These are phyloP conservation scores for Pyrgus malvae DNA, from an alignment of 2,888 invertebrate genomes.

Conservation along the genomic window DNA sequence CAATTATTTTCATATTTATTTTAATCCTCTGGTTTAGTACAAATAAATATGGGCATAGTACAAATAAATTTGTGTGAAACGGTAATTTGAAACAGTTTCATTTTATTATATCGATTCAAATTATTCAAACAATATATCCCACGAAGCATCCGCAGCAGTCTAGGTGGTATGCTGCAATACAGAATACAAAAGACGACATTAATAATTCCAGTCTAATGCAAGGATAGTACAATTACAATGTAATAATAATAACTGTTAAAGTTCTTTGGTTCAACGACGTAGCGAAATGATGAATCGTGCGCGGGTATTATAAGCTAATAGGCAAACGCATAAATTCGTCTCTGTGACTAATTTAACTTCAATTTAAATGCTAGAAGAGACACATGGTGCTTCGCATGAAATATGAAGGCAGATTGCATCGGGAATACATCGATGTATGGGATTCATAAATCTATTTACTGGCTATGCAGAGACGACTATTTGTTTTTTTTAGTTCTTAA, in stretches of 20 bases:
- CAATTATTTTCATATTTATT: no score
- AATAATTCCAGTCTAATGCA: not conserved
- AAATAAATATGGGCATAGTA: no score
- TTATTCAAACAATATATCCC: no score
- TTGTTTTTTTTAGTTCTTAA: no score
- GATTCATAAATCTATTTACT: slow-evolving; percentile 15
- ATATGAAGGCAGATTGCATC: slow-evolving; percentile 25
- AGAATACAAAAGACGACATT: not conserved
- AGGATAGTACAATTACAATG: not conserved
- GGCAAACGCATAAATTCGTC: slow-evolving; percentile 23
- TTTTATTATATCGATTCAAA: no score
- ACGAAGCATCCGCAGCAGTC: no score
- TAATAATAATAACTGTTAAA: slow-evolving; percentile 8
- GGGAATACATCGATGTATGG: slow-evolving; percentile 23
- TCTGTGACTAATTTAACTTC: slow-evolving; percentile 23
- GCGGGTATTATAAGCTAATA: slow-evolving; percentile 24
- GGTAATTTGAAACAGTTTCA: no score
- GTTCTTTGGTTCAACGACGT: slow-evolving; percentile 13
- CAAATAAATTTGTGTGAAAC: no score
- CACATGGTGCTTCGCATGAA: slow-evolving; percentile 20
- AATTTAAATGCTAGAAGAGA: slow-evolving; percentile 22
- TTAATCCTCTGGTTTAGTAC: no score
- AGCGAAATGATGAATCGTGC: slow-evolving; percentile 19
- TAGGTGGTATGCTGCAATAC: not conserved
- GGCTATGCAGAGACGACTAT: not conserved